Evolutionary conservation across 2,113 vertebrate species (phyloP).

Genomic region (Rhinolophus sinicus): DNA sequence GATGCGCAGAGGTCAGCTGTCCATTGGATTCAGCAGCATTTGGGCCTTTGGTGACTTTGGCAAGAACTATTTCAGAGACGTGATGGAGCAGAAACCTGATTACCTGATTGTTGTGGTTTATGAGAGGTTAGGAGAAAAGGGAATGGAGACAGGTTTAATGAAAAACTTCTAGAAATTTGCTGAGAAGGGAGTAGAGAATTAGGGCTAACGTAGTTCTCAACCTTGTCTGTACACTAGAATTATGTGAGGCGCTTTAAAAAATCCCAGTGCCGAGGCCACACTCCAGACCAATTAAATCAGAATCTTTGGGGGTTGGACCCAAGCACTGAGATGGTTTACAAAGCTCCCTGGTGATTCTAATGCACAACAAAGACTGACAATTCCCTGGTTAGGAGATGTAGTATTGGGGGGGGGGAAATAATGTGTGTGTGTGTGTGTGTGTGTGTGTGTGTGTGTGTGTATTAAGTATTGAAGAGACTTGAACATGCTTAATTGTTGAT

Average conservation of each 20-base stretch:
- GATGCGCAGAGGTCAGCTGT: background rate
- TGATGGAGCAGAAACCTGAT: background rate
- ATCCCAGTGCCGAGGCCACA: background rate
- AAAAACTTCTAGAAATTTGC: background rate
- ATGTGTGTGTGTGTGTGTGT: no score
- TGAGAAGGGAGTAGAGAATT: background rate
- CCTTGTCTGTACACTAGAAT: background rate
- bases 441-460: background rate
- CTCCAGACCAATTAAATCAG: background rate
- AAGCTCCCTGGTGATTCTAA: background rate
- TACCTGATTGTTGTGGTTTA: background rate
- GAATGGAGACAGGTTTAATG: background rate
- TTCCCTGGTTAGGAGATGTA: background rate
- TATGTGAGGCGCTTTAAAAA: background rate
- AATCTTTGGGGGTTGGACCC: background rate
- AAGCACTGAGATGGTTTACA: background rate
- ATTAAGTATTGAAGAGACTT: background rate
- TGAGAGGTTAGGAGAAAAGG: background rate
- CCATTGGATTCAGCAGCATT: background rate
- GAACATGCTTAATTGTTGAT: background rate
- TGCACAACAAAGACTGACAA: background rate
- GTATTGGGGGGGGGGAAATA: background rate
- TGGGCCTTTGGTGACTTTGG: background rate
- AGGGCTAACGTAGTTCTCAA: background rate
- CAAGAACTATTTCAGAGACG: background rate